phyloP scores from a whole-genome alignment of 2,113 vertebrate species.

The Acanthochromis polyacanthus region DNA sequence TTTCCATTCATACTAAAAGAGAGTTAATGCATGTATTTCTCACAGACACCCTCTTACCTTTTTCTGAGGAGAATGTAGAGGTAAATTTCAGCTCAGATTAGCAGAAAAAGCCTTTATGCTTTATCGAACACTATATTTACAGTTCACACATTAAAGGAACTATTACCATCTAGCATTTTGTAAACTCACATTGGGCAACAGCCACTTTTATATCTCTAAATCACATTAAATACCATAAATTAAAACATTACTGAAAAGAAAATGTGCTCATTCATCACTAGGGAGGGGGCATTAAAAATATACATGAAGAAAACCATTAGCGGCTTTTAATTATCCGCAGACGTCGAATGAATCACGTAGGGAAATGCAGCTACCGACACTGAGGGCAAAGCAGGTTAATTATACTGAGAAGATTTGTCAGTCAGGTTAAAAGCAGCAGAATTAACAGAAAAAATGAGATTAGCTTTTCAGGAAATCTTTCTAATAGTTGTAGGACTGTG shows the following conservation, averaged over 20 bases:
- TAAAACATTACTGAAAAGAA: conserved; percentile 3
- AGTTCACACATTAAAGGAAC: conserved; percentile 4
- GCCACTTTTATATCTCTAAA: neutral
- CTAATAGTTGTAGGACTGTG: conserved; percentile 6
- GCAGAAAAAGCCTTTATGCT: neutral
- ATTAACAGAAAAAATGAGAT: neutral
- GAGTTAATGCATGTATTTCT: too few relatives aligned
- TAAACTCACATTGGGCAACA: neutral
- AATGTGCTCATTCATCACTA: conserved; percentile 6
- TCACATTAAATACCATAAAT: conserved; percentile 8
- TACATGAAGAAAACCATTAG: neutral
- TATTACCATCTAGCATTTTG: neutral
- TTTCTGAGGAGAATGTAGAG: too few relatives aligned
- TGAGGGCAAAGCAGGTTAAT: neutral
- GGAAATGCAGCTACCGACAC: neutral
- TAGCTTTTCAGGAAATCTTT: neutral
- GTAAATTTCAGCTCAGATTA: neutral
- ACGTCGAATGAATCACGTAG: neutral
- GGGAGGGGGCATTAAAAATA: conserved; percentile 6
- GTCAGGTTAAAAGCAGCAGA: neutral
- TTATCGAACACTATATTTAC: neutral
- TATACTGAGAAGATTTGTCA: conserved; percentile 3
- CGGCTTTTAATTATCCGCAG: conserved; percentile 13
- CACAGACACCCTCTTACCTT: neutral
- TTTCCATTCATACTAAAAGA: too few relatives aligned